Percentiles rank a stretch among this genome's conserved stretches.
phyloP scores from a whole-genome alignment of 2,797 vertebrate species.

The Coregonus sp. region DNA sequence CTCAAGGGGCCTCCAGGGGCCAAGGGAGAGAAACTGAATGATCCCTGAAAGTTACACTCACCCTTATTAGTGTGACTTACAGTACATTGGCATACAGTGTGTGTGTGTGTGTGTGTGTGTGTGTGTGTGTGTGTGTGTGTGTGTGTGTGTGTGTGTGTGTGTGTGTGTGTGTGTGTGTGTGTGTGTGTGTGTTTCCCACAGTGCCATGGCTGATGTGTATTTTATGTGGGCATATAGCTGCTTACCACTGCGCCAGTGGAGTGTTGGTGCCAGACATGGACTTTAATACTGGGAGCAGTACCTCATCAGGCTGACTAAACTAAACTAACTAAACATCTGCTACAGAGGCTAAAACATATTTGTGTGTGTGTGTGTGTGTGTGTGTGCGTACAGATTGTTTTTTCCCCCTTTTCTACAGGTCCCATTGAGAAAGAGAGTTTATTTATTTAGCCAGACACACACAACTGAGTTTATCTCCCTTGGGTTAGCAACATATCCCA shows the following conservation, averaged over 20 bases:
- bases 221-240: constrained; percentile 35
- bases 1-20: not conserved
- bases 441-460: constrained; percentile 23
- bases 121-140: constrained; percentile 7
- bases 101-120: constrained; percentile 7
- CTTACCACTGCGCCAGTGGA: constrained; percentile 21
- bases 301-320: constrained; percentile 18
- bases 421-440: not conserved
- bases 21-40: constrained; percentile 17
- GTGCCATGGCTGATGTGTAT: constrained; percentile 30
- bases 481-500: constrained; percentile 37
- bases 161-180: constrained; percentile 9
- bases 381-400: not conserved
- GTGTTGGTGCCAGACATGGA: not conserved
- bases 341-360: not conserved
- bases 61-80: constrained; percentile 20
- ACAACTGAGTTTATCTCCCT: constrained; percentile 16
- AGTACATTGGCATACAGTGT: not conserved
- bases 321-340: constrained; percentile 34
- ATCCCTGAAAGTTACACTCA: constrained; percentile 6
- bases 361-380: constrained; percentile 2
- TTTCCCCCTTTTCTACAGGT: not conserved
- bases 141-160: constrained; percentile 10
- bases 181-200: constrained; percentile 33
- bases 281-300: constrained; percentile 13